Conservation (phyloP, 2,888 invertebrate genomes). For the Peribatodes rhomboidaria region DNA sequence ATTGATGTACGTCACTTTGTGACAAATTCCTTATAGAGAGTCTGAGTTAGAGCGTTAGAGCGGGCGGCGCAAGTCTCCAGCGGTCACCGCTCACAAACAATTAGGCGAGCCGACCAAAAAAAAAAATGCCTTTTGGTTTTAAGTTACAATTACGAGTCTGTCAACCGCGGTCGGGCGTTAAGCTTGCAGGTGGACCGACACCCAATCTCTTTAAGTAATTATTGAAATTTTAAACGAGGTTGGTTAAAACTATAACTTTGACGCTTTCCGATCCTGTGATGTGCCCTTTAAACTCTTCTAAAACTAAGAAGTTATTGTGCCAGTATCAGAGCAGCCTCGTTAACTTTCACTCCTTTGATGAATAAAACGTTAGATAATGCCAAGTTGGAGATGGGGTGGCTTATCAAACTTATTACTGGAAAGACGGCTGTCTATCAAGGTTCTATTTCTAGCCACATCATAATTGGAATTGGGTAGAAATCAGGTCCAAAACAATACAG, state of each 20-base stretch:
- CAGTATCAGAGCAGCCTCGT: slow-evolving; percentile 5
- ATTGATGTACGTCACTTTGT: too few species aligned
- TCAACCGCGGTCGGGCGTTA: too few species aligned
- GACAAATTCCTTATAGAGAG: too few species aligned
- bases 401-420: slow-evolving; percentile 18
- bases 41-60: too few species aligned
- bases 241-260: slow-evolving; percentile 1
- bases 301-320: slow-evolving; percentile 16
- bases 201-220: not conserved
- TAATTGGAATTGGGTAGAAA: not conserved
- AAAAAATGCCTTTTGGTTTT: too few species aligned
- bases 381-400: slow-evolving; percentile 10
- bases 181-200: too few species aligned
- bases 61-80: too few species aligned
- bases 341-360: slow-evolving; percentile 29
- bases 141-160: too few species aligned
- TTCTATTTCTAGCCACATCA: slow-evolving; percentile 4
- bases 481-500: too few species aligned
- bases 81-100: too few species aligned
- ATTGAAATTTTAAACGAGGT: not conserved
- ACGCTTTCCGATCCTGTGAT: slow-evolving; percentile 22
- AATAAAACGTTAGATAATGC: slow-evolving; percentile 25
- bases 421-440: slow-evolving; percentile 18
- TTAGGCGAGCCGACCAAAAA: too few species aligned
- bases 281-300: slow-evolving; percentile 1